These are phyloP conservation scores for Phycodurus eques DNA, from an alignment of 2,113 vertebrate species.

Conservation along the genomic window DNA sequence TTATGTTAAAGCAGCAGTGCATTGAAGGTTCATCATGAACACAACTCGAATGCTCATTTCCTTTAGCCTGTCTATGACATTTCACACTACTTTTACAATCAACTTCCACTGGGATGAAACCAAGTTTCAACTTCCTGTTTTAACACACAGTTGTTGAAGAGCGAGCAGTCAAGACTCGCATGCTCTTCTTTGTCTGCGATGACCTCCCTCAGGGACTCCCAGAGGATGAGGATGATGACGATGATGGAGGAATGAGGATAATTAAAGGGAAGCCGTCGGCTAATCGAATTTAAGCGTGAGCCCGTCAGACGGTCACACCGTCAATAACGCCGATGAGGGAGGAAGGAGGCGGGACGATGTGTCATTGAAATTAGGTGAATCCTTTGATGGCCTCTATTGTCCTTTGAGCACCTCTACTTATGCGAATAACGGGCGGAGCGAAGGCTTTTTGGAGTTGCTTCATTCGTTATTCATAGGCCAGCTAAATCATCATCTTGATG, in stretches of 20 bases:
- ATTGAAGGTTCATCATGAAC: too few species aligned
- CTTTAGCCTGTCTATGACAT: too few species aligned
- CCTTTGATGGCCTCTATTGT: conserved; percentile 7
- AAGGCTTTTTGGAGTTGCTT: background rate
- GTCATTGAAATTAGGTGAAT: conserved; percentile 31
- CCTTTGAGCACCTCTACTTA: background rate
- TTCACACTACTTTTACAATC: too few species aligned
- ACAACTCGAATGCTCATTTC: too few species aligned
- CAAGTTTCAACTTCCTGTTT: background rate
- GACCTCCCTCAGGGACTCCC: conserved; percentile 36
- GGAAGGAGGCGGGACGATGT: background rate
- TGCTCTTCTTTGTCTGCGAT: conserved; percentile 18
- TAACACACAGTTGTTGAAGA: background rate
- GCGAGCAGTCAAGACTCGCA: background rate
- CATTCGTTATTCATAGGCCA: background rate
- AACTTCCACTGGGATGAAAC: too few species aligned
- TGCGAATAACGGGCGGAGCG: background rate
- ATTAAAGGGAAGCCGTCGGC: conserved; percentile 18
- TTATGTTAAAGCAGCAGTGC: too few species aligned
- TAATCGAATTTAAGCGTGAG: conserved; percentile 39
- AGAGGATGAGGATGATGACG: conserved; percentile 44
- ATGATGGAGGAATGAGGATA: conserved; percentile 43
- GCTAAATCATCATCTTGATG: background rate
- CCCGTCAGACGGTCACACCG: conserved; percentile 18
- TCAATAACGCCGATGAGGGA: conserved; percentile 6